Evolutionary conservation across 2,888 invertebrate species (phyloP), one percentile per base, ranked within the genome.

Genomic region (Halictus quadricinctus): DNA sequence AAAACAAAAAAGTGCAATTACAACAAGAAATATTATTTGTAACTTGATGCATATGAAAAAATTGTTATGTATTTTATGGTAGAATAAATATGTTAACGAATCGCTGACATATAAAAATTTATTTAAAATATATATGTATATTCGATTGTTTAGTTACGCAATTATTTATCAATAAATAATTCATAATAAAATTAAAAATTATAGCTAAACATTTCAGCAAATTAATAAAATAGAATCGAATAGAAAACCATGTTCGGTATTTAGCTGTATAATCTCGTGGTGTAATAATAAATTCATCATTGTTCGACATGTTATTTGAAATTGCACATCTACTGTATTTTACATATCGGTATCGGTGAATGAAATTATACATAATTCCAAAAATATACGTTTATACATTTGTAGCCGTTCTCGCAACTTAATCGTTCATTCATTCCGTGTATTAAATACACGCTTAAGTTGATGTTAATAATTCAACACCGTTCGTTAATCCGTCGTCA

Each of bases 21-120:
- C 2, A 1, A n/a, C 1, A n/a, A 43, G 21, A 66, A 54, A 81
- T 72, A 78, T 81, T 73, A 80, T 43, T 48, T 84, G 36, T 64
- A 72, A 79, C 29, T 80, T 72, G 64, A 81, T 66, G 36, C 36
- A 46, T 80, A 74, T 76, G 79, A 60, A 48, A 25, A 29, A 79
- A 73, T 85, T 79, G 54, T 43, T 72, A 69, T 66, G 36, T 54
- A 72, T 81, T 81, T 79, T 76, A 58, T 70, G 64, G 69, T 46
- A 69, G 43, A 86, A 86, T 87, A 86, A 84, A 87, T 81, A 80
- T 72, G 76, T 86, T 72, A 84, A 46, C 72, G 79, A 81, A 66
- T 72, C 29, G 69, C 21, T 54, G 58, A 69, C 78, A 78, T 66
- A 66, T 58, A 72, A n/a, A 80, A 76, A 79, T 85, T 85, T 85